Evolutionary conservation across 2,113 vertebrate species (phyloP), one percentile per base, ranked within the genome.

Genomic region (Setophaga kirtlandii): DNA sequence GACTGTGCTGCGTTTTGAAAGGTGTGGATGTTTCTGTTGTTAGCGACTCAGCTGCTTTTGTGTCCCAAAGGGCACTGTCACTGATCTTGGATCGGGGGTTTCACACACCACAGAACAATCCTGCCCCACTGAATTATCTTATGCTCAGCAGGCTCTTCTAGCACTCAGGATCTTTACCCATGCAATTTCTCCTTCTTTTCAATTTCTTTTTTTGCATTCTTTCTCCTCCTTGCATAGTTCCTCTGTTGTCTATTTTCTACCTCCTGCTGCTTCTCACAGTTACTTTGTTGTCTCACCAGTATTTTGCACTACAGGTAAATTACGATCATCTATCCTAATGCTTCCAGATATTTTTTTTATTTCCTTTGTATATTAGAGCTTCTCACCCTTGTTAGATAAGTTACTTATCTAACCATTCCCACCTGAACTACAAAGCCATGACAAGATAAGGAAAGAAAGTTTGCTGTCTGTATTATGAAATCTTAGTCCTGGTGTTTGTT

Each of bases 71-170:
- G n/a, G 3, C 15, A 15, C 23, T 52, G 31, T 4, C 9, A 59
- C 39, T 49, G 15, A 27, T 86, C 68, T 77, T 62, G 27, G 28
- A 44, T 69, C n/a, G 58, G 55, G 55, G 5, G 2, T 0, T 52
- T 76, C 42, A 16, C 41, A n/a, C 5, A 2, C 31, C 49, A 4
- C 5, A 12, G 2, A 10, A 11, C 0, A 12, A 6, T 71, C 53
- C 49, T 52, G 6, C 6, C 6, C 41, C 39, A 30, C 6, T 35
- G 39, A 75, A 42, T 46, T 79, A 22, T 39, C 14, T 59, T 58
- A 15, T 23, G 25, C 67, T 88, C 71, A 60, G 41, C 18, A 41
- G 41, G 14, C 14, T 64, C 8, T 60, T 82, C 12, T 30, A 50
- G 28, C 14, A 18, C 27, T 76, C 39, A 19, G 7, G 10, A 24